Base-by-base conservation (phyloP, 2,888 invertebrate species). In the Homarus gammarus region DNA sequence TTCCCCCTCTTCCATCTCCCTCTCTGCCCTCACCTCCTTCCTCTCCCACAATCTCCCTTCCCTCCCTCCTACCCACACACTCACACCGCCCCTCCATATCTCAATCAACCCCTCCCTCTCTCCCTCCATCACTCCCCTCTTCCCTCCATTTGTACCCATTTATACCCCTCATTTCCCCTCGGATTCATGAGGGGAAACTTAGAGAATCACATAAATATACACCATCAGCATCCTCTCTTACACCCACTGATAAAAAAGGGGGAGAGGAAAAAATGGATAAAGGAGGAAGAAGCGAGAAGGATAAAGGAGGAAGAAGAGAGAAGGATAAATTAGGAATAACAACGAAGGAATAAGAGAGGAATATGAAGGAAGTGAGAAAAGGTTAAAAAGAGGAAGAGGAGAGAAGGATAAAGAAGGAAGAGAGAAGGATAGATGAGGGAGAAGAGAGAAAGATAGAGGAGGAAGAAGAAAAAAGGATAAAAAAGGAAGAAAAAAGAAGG, bases 231-330 rank as follows among this genome's bases (percentile, higher is more conserved):
- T 18, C 56, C 56, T 18, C 12, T 18, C 56, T 18, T 56, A 12
- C 12, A 5, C 56, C 18, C 22, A 5, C 56, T 18, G 18, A 12
- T 56, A 56, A 15, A 56, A 22, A 6, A 33, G 0, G 38, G 72
- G 38, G 70, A 70, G n/a, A 15, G n/a, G 38, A 38, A 15, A 33
- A 22, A 15, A 15, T 49, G 22, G 56, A 51, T 27, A 18, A 12
- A 49, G 44, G 44, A 49, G 10, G 40, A 81, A 61, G 44, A 44
- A 79, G 38, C 27, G 79, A 79, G 79, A 61, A 44, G 44, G 79
- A 79, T 12, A 78, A 51, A 77, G 78, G 51, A 51, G 51, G 61
- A 61, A n/a, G 36, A 44, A 51, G 79, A 81, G 81, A 81, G 40
- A 81, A 44, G 40, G 75, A 84, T 51, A 84, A 56, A 84, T 31